Base-by-base conservation (phyloP, 2,888 invertebrate species). In the Dryococelus australis region DNA sequence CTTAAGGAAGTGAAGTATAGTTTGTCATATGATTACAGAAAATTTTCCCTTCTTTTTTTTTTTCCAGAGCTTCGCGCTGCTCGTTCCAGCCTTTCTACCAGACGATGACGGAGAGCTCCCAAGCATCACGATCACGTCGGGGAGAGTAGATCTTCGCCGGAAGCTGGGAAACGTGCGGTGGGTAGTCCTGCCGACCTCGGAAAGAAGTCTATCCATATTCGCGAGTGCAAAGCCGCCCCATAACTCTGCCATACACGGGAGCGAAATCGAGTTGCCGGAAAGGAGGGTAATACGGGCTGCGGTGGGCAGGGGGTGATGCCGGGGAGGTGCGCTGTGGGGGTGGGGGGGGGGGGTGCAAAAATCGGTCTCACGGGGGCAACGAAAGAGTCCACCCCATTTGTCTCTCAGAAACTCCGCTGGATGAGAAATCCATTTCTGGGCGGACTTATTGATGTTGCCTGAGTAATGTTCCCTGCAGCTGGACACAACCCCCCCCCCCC, bases 401-500 rank as follows among this genome's bases (percentile, higher is more conserved):
- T 86, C 87, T 87, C 84, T 47, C 86, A 43, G 85, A 86, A 87
- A 87, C 86, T 87, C 81, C 16, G 83, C 83, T 84, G 92, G 92
- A 92, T 92, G 92, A 92, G 92, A 92, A 93, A 93, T 93, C 93
- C 93, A 93, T 93, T 93, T 93, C 92, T 92, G 91, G 91, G 87
- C 90, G 91, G 92, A 92, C 92, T 93, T 92, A 93, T 92, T 92
- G 93, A 93, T 93, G 92, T 91, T 91, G 91, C 92, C 92, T 83
- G 89, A 89, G 89, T 89, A 87, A 87, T 65, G 28, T 83, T 83
- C 43, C 83, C n/a, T 65, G 65, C 65, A 20, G 20, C 65, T 35
- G 83, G n/a, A 35, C 83, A 0, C 28, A 28, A n/a, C n/a, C 13
- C 80, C n/a, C 80, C 26, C 51, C 51, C n/a, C 80, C 80, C 80